A percentile compares a stretch with the other conserved stretches of the same genome.
These are phyloP conservation scores for Chrysomela aeneicollis DNA, from an alignment of 2,888 invertebrate species.

Conservation along the genomic window DNA sequence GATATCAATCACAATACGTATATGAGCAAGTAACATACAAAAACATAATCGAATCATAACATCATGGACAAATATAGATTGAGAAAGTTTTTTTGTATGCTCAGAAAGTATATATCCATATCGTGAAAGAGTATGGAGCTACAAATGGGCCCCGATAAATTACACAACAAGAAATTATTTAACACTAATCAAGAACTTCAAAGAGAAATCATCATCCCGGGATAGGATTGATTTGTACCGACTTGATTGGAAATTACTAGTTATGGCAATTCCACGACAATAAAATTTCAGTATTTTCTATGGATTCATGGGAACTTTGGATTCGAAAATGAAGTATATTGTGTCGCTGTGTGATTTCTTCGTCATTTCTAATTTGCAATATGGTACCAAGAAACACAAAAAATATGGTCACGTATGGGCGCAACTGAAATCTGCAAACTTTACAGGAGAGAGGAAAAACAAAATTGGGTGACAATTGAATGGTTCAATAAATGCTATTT, in stretches of 20 bases:
- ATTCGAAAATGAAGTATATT: neutral
- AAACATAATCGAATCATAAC: conserved; percentile 7
- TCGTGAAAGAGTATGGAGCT: neutral
- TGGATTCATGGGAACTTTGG: neutral
- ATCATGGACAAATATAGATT: conserved; percentile 11
- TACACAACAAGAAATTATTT: neutral
- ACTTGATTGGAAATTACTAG: neutral
- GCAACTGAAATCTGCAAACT: no score
- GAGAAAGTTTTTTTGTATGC: conserved; percentile 17
- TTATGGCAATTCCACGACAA: neutral
- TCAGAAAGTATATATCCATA: neutral
- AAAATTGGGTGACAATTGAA: no score
- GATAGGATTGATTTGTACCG: neutral
- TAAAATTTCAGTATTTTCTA: no score
- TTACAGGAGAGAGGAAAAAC: no score
- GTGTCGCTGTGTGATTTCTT: no score
- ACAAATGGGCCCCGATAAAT: neutral
- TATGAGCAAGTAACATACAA: conserved; percentile 13
- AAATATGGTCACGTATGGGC: no score
- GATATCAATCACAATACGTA: neutral
- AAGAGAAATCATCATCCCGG: neutral
- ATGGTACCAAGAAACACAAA: no score
- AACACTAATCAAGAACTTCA: neutral
- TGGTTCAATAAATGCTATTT: no score
- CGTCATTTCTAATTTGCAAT: no score